These are phyloP conservation scores for Geotria australis DNA, from an alignment of 2,797 vertebrate genomes.

Conservation along the genomic window DNA sequence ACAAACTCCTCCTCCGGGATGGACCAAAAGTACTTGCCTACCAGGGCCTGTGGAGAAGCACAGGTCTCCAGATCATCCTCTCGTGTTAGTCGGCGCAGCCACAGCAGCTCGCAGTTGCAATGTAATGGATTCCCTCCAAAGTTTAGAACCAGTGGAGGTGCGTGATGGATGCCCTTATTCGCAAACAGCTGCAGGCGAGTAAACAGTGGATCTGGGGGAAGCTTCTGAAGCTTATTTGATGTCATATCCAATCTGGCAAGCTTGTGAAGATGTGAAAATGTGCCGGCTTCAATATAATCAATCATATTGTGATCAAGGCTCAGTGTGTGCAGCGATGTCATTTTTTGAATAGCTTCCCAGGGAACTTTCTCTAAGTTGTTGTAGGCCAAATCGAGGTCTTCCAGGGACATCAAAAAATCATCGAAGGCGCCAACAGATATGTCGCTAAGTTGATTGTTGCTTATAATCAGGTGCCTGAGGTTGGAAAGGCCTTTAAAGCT, in stretches of 20 bases:
- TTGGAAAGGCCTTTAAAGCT: slow-evolving; percentile 61
- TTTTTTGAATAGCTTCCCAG: slow-evolving; percentile 71
- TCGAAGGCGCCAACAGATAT: slow-evolving; percentile 53
- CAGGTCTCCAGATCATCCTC: slow-evolving; percentile 95
- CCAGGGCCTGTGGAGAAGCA: slow-evolving; percentile 51
- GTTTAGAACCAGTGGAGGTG: slow-evolving; percentile 55
- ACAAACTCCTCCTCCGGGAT: slow-evolving; percentile 75
- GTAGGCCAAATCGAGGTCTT: slow-evolving; percentile 87
- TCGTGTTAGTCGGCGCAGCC: slow-evolving; percentile 55
- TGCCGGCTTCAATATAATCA: slow-evolving; percentile 52
- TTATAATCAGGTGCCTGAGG: slow-evolving; percentile 82
- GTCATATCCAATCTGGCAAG: slow-evolving; percentile 71
- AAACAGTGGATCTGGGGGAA: slow-evolving; percentile 85
- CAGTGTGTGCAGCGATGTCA: slow-evolving; percentile 81
- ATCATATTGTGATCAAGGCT: slow-evolving; percentile 92
- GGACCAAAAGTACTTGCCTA: slow-evolving; percentile 90
- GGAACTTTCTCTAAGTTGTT: slow-evolving; percentile 68
- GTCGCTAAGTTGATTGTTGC: slow-evolving; percentile 66
- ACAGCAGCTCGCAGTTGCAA: slow-evolving; percentile 85
- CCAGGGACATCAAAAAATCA: slow-evolving; percentile 51
- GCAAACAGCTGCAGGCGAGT: slow-evolving; percentile 41
- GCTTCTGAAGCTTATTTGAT: slow-evolving; percentile 80
- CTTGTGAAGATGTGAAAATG: slow-evolving; percentile 74
- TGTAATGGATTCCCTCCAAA: slow-evolving; percentile 85
- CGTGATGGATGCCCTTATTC: slow-evolving; percentile 30